Conservation (phyloP, 2,888 invertebrate species). For the Pandemis corylana region DNA sequence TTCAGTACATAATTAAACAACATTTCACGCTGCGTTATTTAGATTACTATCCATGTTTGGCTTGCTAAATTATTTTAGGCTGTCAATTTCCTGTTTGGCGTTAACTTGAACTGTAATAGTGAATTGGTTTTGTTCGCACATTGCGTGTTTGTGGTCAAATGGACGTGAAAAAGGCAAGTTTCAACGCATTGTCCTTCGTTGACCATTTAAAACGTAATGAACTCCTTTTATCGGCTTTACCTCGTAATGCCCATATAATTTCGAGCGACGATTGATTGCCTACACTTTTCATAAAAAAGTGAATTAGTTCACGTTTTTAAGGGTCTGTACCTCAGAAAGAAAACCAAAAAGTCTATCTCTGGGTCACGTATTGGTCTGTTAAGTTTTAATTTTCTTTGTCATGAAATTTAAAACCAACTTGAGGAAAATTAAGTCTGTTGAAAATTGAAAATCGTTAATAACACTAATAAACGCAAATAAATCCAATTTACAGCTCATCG, state of each 20-base stretch:
- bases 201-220: background rate
- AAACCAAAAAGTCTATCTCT: too few relatives aligned
- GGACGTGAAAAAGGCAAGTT: background rate
- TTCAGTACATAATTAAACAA: conserved; percentile 24
- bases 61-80: conserved; percentile 15
- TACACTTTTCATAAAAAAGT: background rate
- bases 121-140: background rate
- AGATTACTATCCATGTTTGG: conserved; percentile 32
- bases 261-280: background rate
- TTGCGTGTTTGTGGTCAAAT: background rate
- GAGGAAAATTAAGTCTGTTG: too few relatives aligned
- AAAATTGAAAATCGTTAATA: too few relatives aligned
- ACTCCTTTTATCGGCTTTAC: background rate
- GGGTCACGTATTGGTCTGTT: too few relatives aligned
- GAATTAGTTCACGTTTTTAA: too few relatives aligned
- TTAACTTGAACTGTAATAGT: background rate
- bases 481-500: too few relatives aligned
- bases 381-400: too few relatives aligned
- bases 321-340: too few relatives aligned
- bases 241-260: background rate
- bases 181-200: background rate
- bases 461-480: too few relatives aligned
- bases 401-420: too few relatives aligned
- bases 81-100: background rate
- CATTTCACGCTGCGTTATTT: conserved; percentile 33